Evolutionary conservation across 2,113 vertebrate genomes (phyloP), one percentile per base, ranked within the genome.

Genomic region (Camelus dromedarius): DNA sequence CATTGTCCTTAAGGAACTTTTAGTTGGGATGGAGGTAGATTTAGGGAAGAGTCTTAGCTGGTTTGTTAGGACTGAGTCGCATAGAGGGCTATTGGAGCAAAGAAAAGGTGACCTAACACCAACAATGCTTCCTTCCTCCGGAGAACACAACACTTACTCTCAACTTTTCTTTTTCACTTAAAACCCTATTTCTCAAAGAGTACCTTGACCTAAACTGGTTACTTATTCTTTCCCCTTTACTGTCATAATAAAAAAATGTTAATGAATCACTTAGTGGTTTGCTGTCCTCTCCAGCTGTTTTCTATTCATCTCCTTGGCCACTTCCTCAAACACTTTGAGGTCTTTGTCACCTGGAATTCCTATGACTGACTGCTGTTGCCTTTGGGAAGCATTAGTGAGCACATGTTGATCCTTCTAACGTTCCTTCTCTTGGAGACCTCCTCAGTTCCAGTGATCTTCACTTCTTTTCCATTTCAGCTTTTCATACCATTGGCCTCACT

Each of bases 251-350:
- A 90, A 75, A 95, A 89, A 62, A 38, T n/a, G 70, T 66, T 77
- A 24, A n/a, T 48, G 60, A 96, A 82, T 97, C 77, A 64, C 30
- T 60, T 89, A 80, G 54, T 91, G 64, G 15, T 77, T 97, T 97
- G 72, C 38, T 87, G 3, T 92, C 16, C 22, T 88, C 50, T 79
- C 46, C 69, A 92, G 46, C 52, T 69, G 19, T 77, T 30, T n/a
- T 52, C 81, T 81, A 12, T 20, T 79, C 35, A 42, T 73, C 67
- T 91, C 35, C 24, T 80, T 93, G 66, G 60, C 38, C 54, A 70
- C 75, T 88, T 98, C 42, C 30, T 8, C 42, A 72, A 69, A 82
- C 1, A 2, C 35, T 75, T 15, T 67, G 60, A 88, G 50, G 22
- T 84, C 20, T 66, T 67, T 76, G 48, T 58, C n/a, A 58, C 46